A percentile compares a stretch with the other conserved stretches of the same genome.
Conservation (phyloP, 1,140 invertebrate species). For the Drosophila pachea region DNA sequence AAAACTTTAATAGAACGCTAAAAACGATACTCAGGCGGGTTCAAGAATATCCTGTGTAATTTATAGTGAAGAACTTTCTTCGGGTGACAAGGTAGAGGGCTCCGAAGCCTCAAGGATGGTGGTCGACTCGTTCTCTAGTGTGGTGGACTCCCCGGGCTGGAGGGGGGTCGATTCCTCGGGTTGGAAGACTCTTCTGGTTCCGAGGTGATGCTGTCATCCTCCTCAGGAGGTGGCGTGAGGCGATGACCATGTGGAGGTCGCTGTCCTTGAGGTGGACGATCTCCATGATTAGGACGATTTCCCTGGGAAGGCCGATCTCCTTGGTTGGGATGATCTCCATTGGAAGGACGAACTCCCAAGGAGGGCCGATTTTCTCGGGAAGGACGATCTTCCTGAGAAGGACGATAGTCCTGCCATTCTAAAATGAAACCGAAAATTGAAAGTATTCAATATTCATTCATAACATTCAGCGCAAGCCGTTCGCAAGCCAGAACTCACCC, state of each 20-base stretch:
- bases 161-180: constrained; percentile 2
- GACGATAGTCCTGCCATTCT: too few relatives aligned
- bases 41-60: background rate
- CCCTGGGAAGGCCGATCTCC: background rate
- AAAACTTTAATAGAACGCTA: constrained; percentile 3
- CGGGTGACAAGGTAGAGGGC: constrained; percentile 7
- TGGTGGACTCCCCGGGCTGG: constrained; percentile 28
- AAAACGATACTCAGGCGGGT: background rate
- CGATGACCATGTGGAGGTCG: background rate
- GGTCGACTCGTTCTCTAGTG: constrained; percentile 1
- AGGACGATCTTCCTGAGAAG: constrained; percentile 15
- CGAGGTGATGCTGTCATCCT: constrained; percentile 15
- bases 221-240: constrained; percentile 6
- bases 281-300: background rate
- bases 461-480: too few relatives aligned
- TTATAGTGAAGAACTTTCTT: background rate
- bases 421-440: too few relatives aligned
- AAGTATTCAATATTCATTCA: too few relatives aligned
- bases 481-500: too few relatives aligned
- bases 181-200: constrained; percentile 26
- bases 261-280: background rate
- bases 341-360: too few relatives aligned
- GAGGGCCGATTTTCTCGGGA: background rate
- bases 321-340: too few relatives aligned
- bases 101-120: constrained; percentile 4